Percentiles rank a stretch among this genome's conserved stretches.
phyloP scores from a whole-genome alignment of 1,140 invertebrate genomes.

The Panonychus citri region DNA sequence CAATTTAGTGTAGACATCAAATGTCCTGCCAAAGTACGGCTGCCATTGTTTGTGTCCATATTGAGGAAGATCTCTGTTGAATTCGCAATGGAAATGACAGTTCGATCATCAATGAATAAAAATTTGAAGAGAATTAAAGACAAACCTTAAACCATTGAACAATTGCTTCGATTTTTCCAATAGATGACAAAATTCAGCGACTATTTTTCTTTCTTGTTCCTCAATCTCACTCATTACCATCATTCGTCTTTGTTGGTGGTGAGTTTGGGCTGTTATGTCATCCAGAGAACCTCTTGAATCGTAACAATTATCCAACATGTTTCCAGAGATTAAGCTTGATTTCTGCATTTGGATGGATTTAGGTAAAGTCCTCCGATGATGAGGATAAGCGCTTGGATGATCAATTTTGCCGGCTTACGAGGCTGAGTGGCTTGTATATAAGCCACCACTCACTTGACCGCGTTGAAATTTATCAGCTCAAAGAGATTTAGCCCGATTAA shows the following conservation, averaged over 20 bases:
- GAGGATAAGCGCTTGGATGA: neutral
- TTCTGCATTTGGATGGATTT: constrained; percentile 8
- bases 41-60: constrained; percentile 97
- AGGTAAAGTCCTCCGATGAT: neutral
- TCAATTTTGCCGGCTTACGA: neutral
- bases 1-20: constrained; percentile 92
- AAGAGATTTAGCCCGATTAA: too few relatives aligned
- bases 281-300: constrained; percentile 8
- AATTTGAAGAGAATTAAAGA: neutral
- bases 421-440: too few relatives aligned
- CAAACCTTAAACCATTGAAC: constrained; percentile 75
- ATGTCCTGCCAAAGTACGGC: constrained; percentile 84
- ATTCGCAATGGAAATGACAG: neutral
- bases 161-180: constrained; percentile 91
- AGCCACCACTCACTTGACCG: too few relatives aligned
- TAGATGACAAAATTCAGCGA: constrained; percentile 84
- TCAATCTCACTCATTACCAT: constrained; percentile 21
- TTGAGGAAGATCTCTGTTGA: constrained; percentile 62
- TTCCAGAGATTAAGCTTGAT: neutral
- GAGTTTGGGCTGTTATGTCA: neutral
- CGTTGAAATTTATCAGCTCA: too few relatives aligned
- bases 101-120: too few relatives aligned
- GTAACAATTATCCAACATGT: constrained; percentile 7
- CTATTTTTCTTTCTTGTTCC: constrained; percentile 63
- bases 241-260: constrained; percentile 14